Percentiles rank a stretch among this genome's conserved stretches.
Evolutionary conservation across 1,140 invertebrate species (phyloP).

Genomic region (Pogonognathellus flavescens): DNA sequence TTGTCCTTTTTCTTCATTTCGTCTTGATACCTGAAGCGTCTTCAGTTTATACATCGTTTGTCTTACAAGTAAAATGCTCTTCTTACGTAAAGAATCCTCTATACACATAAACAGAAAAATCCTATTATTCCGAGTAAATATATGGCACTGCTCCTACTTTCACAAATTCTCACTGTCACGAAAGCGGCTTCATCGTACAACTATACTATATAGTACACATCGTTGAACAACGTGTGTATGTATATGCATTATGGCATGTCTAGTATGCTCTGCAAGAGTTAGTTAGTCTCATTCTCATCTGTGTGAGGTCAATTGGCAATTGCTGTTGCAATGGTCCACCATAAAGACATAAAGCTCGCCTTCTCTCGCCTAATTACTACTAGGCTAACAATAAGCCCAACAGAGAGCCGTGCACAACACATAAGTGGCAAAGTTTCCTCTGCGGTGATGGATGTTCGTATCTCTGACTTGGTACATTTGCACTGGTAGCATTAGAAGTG

Average conservation of each 20-base stretch:
- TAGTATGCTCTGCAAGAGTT: background rate
- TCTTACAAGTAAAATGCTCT: background rate
- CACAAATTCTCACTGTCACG: slow-evolving; percentile 11
- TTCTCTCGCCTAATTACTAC: slow-evolving; percentile 24
- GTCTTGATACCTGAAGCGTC: slow-evolving; percentile 20
- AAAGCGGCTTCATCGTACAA: background rate
- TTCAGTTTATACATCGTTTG: background rate
- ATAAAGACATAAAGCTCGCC: slow-evolving; percentile 40
- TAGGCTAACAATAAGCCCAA: slow-evolving; percentile 29
- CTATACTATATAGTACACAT: too few species aligned
- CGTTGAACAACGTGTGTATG: too few species aligned
- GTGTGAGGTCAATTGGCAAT: slow-evolving; percentile 28
- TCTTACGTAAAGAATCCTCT: too few species aligned
- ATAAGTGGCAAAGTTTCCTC: slow-evolving; percentile 39
- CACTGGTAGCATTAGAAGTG: background rate
- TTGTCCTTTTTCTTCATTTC: slow-evolving; percentile 49
- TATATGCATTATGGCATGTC: background rate
- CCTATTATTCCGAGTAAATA: background rate
- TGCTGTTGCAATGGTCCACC: slow-evolving; percentile 15
- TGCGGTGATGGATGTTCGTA: slow-evolving; percentile 38
- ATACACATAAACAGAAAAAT: too few species aligned
- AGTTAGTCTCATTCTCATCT: slow-evolving; percentile 10
- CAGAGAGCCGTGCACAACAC: too few species aligned
- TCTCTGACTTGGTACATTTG: background rate
- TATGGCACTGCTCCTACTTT: background rate